Percentiles rank a stretch among this genome's conserved stretches.
phyloP scores from a whole-genome alignment of 1,140 invertebrate genomes.

The Drosophila bifasciata region DNA sequence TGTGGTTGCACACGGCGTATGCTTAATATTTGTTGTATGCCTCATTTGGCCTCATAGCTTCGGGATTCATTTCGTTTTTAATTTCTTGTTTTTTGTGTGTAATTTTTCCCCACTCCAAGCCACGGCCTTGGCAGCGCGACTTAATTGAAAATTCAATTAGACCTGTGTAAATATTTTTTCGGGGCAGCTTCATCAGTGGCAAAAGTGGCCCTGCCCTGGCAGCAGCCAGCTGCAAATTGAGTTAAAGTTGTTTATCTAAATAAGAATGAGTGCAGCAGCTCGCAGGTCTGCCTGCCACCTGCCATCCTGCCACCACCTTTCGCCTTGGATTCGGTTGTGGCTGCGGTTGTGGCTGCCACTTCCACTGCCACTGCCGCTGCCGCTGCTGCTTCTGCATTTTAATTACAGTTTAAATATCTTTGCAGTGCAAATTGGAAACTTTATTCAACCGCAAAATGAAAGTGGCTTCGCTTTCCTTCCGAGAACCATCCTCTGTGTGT shows the following conservation, averaged over 20 bases:
- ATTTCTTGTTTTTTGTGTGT: constrained; percentile 9
- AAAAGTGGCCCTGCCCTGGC: constrained; percentile 25
- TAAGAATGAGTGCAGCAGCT: constrained; percentile 61
- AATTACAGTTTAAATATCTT: constrained; percentile 81
- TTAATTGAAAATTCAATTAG: constrained; percentile 83
- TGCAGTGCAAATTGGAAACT: constrained; percentile 75
- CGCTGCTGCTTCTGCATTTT: constrained; percentile 64
- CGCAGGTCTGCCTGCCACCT: constrained; percentile 8
- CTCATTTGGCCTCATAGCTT: constrained; percentile 74
- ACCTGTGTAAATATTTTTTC: constrained; percentile 81
- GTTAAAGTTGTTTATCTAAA: constrained; percentile 80
- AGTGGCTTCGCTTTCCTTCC: constrained; percentile 68
- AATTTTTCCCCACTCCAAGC: constrained; percentile 11
- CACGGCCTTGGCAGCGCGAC: constrained; percentile 56
- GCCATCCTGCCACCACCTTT: too few relatives aligned
- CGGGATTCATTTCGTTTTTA: constrained; percentile 26
- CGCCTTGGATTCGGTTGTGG: constrained; percentile 4
- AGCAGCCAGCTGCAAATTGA: constrained; percentile 69
- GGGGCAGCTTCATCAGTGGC: constrained; percentile 29
- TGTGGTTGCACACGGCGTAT: constrained; percentile 77
- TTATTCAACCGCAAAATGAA: constrained; percentile 76
- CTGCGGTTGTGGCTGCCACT: background rate
- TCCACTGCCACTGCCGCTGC: background rate
- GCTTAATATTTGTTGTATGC: constrained; percentile 78
- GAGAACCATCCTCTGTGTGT: constrained; percentile 10